Evolutionary conservation across 2,113 vertebrate species (phyloP), one percentile per base, ranked within the genome.

Genomic region (Lagenorhynchus albirostris): DNA sequence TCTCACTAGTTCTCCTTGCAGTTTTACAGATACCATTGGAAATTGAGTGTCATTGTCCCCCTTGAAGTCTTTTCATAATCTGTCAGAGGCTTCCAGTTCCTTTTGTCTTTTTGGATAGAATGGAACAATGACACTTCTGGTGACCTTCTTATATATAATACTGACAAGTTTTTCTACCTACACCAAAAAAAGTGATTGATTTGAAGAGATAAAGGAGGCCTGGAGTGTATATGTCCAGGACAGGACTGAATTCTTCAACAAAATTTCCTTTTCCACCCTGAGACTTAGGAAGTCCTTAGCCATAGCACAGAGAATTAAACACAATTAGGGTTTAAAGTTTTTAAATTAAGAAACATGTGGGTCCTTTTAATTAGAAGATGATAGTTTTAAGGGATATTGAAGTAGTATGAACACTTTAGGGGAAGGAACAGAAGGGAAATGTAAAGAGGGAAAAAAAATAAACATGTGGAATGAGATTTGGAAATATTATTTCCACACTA

Each of bases 331-430:
- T 65, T 92, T 87, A 55, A 44, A 63, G 21, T 15, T 95, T 81
- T 95, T 74, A 65, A 80, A 63, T 81, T 87, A 92, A 65, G 60
- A 63, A 73, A 44, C 44, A 14, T 65, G 55, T 38, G 4, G 18
- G 44, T 47, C 36, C 6, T 50, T 92, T 92, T 92, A 36, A 47
- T 81, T 80, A 74, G 15, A 87, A 92, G 12, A 74, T 65, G 81
- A 67, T 31, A 65, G 63, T 58, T 58, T 55, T 95, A 47, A 87
- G 47, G 8, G 3, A 36, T 55, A 63, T 65, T 31, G 23, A 36
- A 6, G 4, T 81, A 81, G 55, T 92, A 33, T 74, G 36, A 65
- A 74, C 67, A 58, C 55, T 77, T 84, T 44, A 60, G 60, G 5
- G n/a, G 50, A 36, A 36, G 36, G 29, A 82, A 20, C 26, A 23